Base-by-base conservation (phyloP, 2,888 invertebrate genomes). In the Cryptops parisi region DNA sequence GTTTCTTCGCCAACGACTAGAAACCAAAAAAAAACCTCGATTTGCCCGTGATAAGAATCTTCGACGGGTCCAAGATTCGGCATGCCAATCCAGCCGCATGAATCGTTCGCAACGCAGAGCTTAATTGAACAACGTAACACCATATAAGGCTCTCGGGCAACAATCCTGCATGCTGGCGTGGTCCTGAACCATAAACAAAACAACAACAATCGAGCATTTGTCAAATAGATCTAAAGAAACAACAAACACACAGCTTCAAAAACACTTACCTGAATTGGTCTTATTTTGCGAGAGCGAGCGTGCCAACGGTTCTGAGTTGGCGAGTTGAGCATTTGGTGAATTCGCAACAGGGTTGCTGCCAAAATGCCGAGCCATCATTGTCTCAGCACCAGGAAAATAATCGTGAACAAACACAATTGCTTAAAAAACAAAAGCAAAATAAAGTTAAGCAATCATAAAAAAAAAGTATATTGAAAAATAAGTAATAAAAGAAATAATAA, bases 341-440 rank as follows among this genome's bases (percentile, higher is more conserved):
- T 38, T 6, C n/a, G n/a, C 38, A 19, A 15, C 17, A 6, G 53
- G 41, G 25, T 12, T 26, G n/a, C 56, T 59, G 55, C 64, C 67
- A 67, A 96, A 85, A 72, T 89, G 91, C 66, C 86, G 84, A 61
- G 78, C 77, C 73, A 89, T 76, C 61, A 98, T 70, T 0, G 93
- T 94, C 67, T 85, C 84, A 54, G 90, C 84, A 52, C 84, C 82
- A 24, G 96, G 86, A 74, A 90, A 87, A 72, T 86, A 97, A 67
- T 94, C 91, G 71, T 94, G 97, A 53, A 94, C 90, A 71, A 97
- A 85, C 62, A 97, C 80, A 76, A 96, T 78, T 54, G 97, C 94
- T 90, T 71, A 27, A 75, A 72, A 58, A 61, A 58, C 57, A 56
- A 55, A 58, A 54, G n/a, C 3, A 49, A 6, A 22, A 12, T 17